Evolutionary conservation across 1,140 invertebrate genomes (phyloP), one percentile per base, ranked within the genome.

Genomic region (Pygmarrhopalites habei): DNA sequence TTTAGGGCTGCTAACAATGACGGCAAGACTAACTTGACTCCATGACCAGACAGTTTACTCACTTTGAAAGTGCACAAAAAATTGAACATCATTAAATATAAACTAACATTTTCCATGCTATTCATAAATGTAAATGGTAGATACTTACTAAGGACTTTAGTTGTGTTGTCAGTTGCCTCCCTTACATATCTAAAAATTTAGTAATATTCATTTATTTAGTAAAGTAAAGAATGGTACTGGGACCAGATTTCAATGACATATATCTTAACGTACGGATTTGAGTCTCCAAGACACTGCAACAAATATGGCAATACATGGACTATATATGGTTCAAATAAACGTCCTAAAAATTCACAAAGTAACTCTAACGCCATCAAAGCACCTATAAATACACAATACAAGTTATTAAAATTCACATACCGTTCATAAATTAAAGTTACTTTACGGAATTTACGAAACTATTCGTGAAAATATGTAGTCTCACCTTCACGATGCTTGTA

Each of bases 311-410:
- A 77, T 39, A 98, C 90, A 75, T 98, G 91, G 32, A 99, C 92
- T 65, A 99, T 93, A 77, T 99, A 99, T 0, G 96, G 96, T 76
- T 99, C 97, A 79, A 99, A 99, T 39, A 98, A 78, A 61, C 94
- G 85, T 0, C 95, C 95, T 68, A 98, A 79, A 82, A 95, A 93
- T 65, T 86, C 86, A 76, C 92, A 98, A 17, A 99, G 79, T 85
- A 97, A 94, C 79, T 98, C 95, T 80, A 98, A 93, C 1, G 93
- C 95, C 80, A 99, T 94, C 23, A 99, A 76, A 1, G 95, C 93
- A 60, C 95, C 86, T 87, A 35, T 23, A 41, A 35, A 64, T 2
- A 41, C 25, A 26, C 23, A 56, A 25, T 21, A 4, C 25, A 44
- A n/a, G 21, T 52, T 29, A 52, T 47, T 21, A 52, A 23, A 12